Base-by-base conservation (phyloP, 2,113 vertebrate species). In the Lates calcarifer region DNA sequence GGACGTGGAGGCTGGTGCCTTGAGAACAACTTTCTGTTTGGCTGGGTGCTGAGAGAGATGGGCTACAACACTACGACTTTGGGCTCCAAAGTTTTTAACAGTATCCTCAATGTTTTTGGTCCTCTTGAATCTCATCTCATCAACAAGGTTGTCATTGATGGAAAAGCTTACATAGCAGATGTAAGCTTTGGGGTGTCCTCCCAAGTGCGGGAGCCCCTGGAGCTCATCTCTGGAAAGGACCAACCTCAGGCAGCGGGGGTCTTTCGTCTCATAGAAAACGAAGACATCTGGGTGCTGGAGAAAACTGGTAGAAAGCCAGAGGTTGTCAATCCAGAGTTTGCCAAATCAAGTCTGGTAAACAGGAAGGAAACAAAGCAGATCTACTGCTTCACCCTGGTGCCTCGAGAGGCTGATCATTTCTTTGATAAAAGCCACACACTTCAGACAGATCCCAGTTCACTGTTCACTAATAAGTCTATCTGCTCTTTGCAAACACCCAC, bases 1-100 rank as follows among this genome's bases (percentile, higher is more conserved):
- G 90, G 88, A 0, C 94, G 95, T 0, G 97, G 97, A 11, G 97
- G 97, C 2, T 97, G 96, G 96, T 98, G 97, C 88, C 91, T 96
- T 73, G 96, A 98, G 76, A 95, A 96, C 90, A 98, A 97, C 84
- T 63, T 90, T 0, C 92, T 97, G 17, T 94, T 98, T 1, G 93
- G 91, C 6, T 97, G 97, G 96, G 96, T 88, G 28, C 87, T 98
- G 70, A 95, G 91, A 84, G 93, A 96, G 29, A 92, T 97, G 1
- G 96, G 97, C 8, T 98, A 96, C 0, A 0, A 94, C 0, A 72
- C 90, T 22, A 94, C 86, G 0, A 85, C 88, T 0, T 65, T 97
- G 43, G 93, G 92, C 22, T 62, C 90, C 1, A 95, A 79, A 39
- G 94, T 96, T 63, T 97, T 93, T 47, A 75, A 63, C 55, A 68